Evolutionary conservation across 2,113 vertebrate species (phyloP), one percentile per base, ranked within the genome.

Genomic region (Cheilinus undulatus): DNA sequence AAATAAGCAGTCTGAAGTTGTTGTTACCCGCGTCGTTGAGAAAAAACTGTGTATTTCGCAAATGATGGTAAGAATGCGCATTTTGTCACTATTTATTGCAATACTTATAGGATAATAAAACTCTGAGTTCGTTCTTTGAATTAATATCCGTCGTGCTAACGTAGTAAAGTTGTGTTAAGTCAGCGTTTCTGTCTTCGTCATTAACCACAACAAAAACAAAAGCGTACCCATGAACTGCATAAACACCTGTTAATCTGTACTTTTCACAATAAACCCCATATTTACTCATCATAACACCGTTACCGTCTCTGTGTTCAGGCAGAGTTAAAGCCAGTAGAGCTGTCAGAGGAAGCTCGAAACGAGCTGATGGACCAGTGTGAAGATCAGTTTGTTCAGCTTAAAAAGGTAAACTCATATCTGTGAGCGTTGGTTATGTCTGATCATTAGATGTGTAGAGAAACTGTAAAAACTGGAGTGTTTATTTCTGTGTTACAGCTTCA

Each of bases 401-500:
- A 93, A 17, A 82, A 86, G 82, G 91, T 90, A 57, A 80, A 48
- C 8, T 3, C 5, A 1, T 11, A 14, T 36, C 49, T 23, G 28
- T 6, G 5, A 27, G 4, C 14, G 11, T 6, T 5, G 8, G 32
- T 12, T 26, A 1, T 20, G 3, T 11, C 3, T 4, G 3, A 3
- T 26, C 26, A 19, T 0, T 19, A 20, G 11, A 1, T n/a, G 17
- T 36, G 20, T 5, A 61, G 3, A 30, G 8, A 14, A 22, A 12
- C 19, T 34, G 4, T 43, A 19, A 17, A 20, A 59, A 46, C 49
- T 10, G 48, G 2, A 20, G 27, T 53, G 36, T 73, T 12, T 53
- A 11, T 87, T 6, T 90, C 3, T 89, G 38, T 91, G 43, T 89
- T 88, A 20, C 86, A 95, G 94, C 76, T 94, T 28, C 94, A 94